A percentile compares a stretch with the other conserved stretches of the same genome.
These are phyloP conservation scores for Suricata suricatta DNA, from an alignment of 2,113 vertebrate species.

Conservation along the genomic window DNA sequence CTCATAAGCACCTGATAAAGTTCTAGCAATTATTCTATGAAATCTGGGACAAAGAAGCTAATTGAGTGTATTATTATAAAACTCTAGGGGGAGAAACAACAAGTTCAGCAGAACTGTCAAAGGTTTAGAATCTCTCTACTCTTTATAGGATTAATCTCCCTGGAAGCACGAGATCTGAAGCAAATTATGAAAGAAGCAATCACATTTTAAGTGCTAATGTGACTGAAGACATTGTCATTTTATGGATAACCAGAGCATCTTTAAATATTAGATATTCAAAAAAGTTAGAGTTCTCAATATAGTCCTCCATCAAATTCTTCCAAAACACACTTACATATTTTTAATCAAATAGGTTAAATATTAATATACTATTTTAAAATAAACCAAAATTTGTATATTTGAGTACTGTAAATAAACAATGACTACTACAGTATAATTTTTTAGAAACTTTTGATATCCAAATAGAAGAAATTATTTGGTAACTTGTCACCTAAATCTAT, in stretches of 20 bases:
- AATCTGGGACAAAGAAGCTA: slow-evolving; percentile 65
- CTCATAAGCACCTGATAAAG: slow-evolving; percentile 50
- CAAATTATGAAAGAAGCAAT: slow-evolving; percentile 25
- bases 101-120: slow-evolving; percentile 62
- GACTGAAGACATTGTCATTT: slow-evolving; percentile 7
- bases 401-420: neutral
- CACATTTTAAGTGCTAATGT: neutral
- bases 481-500: neutral
- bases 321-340: neutral
- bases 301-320: neutral
- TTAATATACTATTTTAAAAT: neutral
- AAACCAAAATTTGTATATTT: neutral
- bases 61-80: slow-evolving; percentile 68
- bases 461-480: neutral
- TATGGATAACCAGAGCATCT: neutral
- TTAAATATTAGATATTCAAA: neutral
- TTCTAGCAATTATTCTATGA: slow-evolving; percentile 59
- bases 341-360: neutral
- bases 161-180: slow-evolving; percentile 39
- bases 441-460: neutral
- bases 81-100: slow-evolving; percentile 57
- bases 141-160: slow-evolving; percentile 45
- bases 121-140: slow-evolving; percentile 26
- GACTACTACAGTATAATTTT: neutral
- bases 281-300: neutral